Percentiles rank a stretch among this genome's conserved stretches.
phyloP scores from a whole-genome alignment of 2,113 vertebrate genomes.

The Hiodon alosoides region DNA sequence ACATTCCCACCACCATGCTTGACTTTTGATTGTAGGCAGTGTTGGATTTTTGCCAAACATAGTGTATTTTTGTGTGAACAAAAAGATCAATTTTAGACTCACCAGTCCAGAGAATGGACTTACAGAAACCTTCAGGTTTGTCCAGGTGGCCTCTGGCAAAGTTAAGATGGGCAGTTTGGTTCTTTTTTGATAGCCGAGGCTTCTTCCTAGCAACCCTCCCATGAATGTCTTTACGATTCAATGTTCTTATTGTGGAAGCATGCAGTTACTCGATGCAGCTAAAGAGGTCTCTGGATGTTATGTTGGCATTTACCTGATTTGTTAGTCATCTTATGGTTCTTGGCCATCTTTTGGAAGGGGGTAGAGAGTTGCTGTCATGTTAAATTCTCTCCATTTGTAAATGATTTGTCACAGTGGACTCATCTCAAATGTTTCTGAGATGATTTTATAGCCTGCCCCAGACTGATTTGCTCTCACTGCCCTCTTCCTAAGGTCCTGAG shows the following conservation, averaged over 20 bases:
- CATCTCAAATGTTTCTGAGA: background rate
- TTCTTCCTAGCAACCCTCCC: background rate
- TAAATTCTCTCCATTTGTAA: background rate
- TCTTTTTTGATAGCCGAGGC: no score
- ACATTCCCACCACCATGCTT: no score
- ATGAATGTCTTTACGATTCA: background rate
- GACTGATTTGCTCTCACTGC: background rate
- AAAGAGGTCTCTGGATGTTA: no score
- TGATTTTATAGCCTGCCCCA: background rate
- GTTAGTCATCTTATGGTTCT: background rate
- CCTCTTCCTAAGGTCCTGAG: background rate
- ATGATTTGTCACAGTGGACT: slow-evolving; percentile 9
- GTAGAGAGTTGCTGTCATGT: slow-evolving; percentile 1
- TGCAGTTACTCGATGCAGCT: background rate
- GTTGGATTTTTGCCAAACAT: background rate
- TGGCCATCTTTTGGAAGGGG: background rate
- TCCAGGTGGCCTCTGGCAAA: no score
- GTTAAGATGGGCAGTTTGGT: no score
- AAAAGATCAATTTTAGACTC: background rate
- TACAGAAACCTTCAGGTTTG: no score
- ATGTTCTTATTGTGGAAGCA: no score
- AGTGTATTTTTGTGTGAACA: background rate
- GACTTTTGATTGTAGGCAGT: background rate
- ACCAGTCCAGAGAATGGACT: background rate
- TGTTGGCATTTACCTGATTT: background rate